phyloP scores from a whole-genome alignment of 2,797 vertebrate genomes.

The Furcifer pardalis region DNA sequence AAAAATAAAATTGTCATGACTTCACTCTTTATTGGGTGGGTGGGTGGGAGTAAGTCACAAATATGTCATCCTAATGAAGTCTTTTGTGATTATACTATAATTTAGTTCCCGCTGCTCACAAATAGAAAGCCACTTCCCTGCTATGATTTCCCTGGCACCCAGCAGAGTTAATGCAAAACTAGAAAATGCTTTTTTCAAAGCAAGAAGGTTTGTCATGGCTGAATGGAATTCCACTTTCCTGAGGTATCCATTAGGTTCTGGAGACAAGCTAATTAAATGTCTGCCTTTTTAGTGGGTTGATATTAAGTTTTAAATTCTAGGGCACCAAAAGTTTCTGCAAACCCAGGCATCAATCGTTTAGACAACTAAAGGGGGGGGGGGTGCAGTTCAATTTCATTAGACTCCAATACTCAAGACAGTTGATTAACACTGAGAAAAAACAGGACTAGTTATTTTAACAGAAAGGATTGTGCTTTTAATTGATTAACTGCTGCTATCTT shows the following conservation, averaged over 20 bases:
- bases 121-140: slow-evolving; percentile 50
- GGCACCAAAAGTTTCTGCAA: slow-evolving; percentile 69
- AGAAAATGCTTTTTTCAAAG: slow-evolving; percentile 63
- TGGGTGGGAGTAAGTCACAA: background rate
- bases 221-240: slow-evolving; percentile 49
- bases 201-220: slow-evolving; percentile 56
- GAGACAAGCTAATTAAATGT: slow-evolving; percentile 67
- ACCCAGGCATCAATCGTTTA: slow-evolving; percentile 70
- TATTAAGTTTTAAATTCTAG: slow-evolving; percentile 71
- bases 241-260: slow-evolving; percentile 58
- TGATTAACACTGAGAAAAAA: slow-evolving; percentile 75
- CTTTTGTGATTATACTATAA: slow-evolving; percentile 37
- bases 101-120: slow-evolving; percentile 52
- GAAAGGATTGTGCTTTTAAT: slow-evolving; percentile 67
- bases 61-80: slow-evolving; percentile 30
- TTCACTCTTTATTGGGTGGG: background rate
- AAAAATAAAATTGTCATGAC: background rate
- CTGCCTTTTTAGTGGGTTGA: slow-evolving; percentile 63
- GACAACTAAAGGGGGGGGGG: slow-evolving; percentile 48
- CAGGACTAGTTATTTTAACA: slow-evolving; percentile 61
- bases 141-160: slow-evolving; percentile 42
- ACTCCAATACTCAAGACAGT: slow-evolving; percentile 62
- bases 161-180: slow-evolving; percentile 49
- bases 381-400: slow-evolving; percentile 74
- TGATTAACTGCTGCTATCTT: slow-evolving; percentile 70